Evolutionary conservation across 2,888 invertebrate genomes (phyloP).

Genomic region (Noctua janthina): DNA sequence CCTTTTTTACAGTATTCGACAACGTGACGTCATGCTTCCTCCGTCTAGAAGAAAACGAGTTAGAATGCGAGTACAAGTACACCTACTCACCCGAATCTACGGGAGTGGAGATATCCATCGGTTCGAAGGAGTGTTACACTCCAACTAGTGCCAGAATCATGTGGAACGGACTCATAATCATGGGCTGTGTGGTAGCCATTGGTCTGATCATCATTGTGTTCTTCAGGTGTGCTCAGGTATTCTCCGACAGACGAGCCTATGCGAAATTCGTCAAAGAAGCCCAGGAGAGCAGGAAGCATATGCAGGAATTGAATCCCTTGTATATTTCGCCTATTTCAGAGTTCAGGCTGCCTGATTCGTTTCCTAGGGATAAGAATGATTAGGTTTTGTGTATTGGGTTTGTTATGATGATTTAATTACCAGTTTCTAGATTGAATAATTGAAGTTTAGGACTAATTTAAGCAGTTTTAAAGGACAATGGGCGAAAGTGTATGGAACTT

Average conservation of each 20-base stretch:
- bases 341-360: conserved; percentile 89
- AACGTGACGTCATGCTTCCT: conserved; percentile 80
- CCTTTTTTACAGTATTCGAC: conserved; percentile 70
- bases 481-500: too few relatives aligned
- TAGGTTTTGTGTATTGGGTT: conserved; percentile 51
- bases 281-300: conserved; percentile 80
- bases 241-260: conserved; percentile 89
- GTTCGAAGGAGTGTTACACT: conserved; percentile 81
- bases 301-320: conserved; percentile 90
- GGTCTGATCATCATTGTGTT: conserved; percentile 86
- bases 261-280: conserved; percentile 88
- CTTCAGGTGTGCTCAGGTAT: conserved; percentile 82
- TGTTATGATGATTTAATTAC: neutral
- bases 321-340: conserved; percentile 91
- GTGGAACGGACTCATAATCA: conserved; percentile 81
- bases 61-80: conserved; percentile 85
- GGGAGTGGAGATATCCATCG: conserved; percentile 81
- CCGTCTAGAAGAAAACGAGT: conserved; percentile 74
- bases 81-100: conserved; percentile 81
- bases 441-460: neutral
- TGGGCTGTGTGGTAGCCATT: conserved; percentile 84
- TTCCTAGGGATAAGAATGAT: conserved; percentile 84
- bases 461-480: neutral
- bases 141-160: conserved; percentile 82
- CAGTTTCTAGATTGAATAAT: neutral